phyloP scores from a whole-genome alignment of 2,888 invertebrate genomes.

The Lymantria dispar region DNA sequence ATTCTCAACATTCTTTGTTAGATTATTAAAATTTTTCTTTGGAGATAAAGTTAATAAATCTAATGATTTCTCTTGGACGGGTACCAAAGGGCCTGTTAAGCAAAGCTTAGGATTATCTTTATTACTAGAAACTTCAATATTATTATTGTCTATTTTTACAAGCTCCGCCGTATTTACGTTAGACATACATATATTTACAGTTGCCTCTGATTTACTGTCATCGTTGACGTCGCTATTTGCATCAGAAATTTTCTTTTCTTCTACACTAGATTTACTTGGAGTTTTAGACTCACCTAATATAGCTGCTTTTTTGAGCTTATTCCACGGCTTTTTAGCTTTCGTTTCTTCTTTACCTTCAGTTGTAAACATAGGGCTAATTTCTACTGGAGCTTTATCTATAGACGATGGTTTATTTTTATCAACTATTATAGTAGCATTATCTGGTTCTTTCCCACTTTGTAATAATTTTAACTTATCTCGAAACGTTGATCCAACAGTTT shows the following conservation, averaged over 20 bases:
- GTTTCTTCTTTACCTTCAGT: conserved; percentile 58
- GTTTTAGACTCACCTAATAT: conserved; percentile 80
- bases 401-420: conserved; percentile 55
- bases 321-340: conserved; percentile 86
- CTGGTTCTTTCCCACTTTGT: conserved; percentile 66
- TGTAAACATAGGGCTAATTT: conserved; percentile 55
- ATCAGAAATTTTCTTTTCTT: conserved; percentile 56
- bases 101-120: conserved; percentile 69
- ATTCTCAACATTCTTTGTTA: conserved; percentile 45
- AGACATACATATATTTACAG: conserved; percentile 64
- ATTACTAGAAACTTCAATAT: conserved; percentile 58
- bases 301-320: conserved; percentile 89
- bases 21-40: conserved; percentile 44
- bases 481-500: conserved; percentile 72
- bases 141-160: conserved; percentile 78
- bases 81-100: conserved; percentile 69
- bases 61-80: conserved; percentile 72
- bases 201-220: conserved; percentile 41
- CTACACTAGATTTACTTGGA: conserved; percentile 61
- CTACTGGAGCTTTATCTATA: conserved; percentile 54
- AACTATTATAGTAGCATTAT: conserved; percentile 26
- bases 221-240: conserved; percentile 39
- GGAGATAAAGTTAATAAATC: conserved; percentile 72
- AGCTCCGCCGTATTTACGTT: conserved; percentile 71
- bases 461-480: conserved; percentile 76